phyloP scores from a whole-genome alignment of 2,113 vertebrate genomes.

The Ameiurus melas region DNA sequence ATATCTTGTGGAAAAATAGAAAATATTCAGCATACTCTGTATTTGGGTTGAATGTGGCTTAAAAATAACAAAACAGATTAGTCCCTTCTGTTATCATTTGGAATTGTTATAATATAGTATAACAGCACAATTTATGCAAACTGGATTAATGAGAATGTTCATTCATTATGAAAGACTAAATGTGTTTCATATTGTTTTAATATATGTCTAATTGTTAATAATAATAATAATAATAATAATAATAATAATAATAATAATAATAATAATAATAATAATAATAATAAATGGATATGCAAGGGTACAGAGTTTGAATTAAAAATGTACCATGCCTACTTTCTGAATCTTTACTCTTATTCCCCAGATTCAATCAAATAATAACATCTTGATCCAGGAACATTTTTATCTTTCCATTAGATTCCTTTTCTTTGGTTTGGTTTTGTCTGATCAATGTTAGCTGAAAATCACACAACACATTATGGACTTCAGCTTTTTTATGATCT shows the following conservation, averaged over 20 bases:
- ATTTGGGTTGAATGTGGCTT: background rate
- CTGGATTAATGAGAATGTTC: background rate
- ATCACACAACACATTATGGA: background rate
- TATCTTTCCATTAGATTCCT: background rate
- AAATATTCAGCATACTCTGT: background rate
- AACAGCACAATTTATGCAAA: background rate
- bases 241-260: too few species aligned
- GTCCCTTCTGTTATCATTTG: background rate
- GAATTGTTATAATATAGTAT: background rate
- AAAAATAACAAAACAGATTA: background rate
- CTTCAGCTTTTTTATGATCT: background rate
- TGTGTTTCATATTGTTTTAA: background rate
- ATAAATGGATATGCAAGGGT: background rate
- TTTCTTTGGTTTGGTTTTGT: background rate
- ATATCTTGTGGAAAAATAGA: background rate
- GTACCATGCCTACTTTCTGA: background rate
- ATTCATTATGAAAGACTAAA: background rate
- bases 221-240: too few species aligned
- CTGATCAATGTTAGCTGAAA: background rate
- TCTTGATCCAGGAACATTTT: background rate
- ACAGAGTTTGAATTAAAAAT: background rate
- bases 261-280: background rate
- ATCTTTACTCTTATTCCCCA: background rate
- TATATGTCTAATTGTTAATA: background rate
- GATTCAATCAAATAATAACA: background rate